Base-by-base conservation (phyloP, 2,888 invertebrate species). In the Octonoba sinensis region DNA sequence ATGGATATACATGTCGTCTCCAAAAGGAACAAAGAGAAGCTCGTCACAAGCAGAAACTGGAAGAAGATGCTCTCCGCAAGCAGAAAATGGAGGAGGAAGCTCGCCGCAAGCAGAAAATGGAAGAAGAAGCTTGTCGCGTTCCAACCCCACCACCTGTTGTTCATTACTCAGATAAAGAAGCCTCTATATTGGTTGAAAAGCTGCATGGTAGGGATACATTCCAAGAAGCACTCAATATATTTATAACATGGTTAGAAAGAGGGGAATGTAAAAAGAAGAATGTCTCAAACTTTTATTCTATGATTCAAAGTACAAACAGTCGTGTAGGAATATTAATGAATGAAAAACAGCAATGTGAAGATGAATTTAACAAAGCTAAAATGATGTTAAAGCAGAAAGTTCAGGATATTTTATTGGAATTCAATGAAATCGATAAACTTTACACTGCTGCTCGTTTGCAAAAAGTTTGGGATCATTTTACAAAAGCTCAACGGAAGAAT, bases 401-500 rank as follows among this genome's bases (percentile, higher is more conserved):
- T 91, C 93, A 95, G 87, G 93, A 92, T 86, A 93, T 97, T 86
- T 91, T 96, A 65, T 92, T 93, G 85, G 96, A 97, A 91, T 96
- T 97, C 97, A 95, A 95, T 93, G 96, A 97, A 94, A 96, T 97
- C 92, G 97, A 96, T 93, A 94, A 95, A 92, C 96, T 97, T 91
- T 97, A 97, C 92, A 91, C 92, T 90, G 94, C 96, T 88, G 96
- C 97, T 89, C 94, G 94, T 91, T 96, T 96, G 92, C 97, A 97
- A 93, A 96, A 96, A 91, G 96, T 96, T 90, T 97, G 97, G 97
- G 97, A 97, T 93, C 97, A 97, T 93, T 97, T 98, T 93, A 96
- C 96, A 91, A 97, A 97, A 92, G 95, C 97, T 87, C 97, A 97
- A 91, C 92, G 97, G 91, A 97, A 97, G 93, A 97, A 97, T 92